Evolutionary conservation across 2,113 vertebrate genomes (phyloP).

Genomic region (Istiophorus platypterus): DNA sequence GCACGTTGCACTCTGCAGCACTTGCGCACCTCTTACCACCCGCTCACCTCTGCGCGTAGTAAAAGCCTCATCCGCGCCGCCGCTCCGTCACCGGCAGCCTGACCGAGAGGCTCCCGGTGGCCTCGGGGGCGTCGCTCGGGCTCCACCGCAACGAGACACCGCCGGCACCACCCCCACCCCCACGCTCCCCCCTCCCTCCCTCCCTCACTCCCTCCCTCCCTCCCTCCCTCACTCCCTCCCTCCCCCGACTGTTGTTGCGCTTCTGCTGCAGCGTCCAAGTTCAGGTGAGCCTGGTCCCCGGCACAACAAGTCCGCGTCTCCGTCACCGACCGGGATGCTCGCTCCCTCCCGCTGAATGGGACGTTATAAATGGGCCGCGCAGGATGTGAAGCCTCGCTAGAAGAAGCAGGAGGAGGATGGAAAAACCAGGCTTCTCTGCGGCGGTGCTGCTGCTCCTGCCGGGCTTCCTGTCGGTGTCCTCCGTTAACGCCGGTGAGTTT

Average conservation of each 20-base stretch:
- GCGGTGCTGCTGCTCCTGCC: slow-evolving; percentile 76
- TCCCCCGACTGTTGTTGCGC: slow-evolving; percentile 47
- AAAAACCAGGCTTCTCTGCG: slow-evolving; percentile 73
- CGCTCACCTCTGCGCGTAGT: slow-evolving; percentile 49
- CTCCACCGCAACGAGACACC: slow-evolving; percentile 25
- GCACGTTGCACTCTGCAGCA: slow-evolving; percentile 76
- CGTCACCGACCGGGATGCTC: slow-evolving; percentile 46
- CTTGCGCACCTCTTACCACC: slow-evolving; percentile 53
- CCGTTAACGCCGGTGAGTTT: slow-evolving; percentile 83
- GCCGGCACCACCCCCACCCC: not conserved
- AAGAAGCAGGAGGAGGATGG: slow-evolving; percentile 86
- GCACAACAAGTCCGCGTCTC: slow-evolving; percentile 66
- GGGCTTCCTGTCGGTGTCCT: slow-evolving; percentile 76
- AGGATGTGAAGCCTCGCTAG: slow-evolving; percentile 81
- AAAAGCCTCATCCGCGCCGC: slow-evolving; percentile 40
- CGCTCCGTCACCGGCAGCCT: slow-evolving; percentile 23
- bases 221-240: not conserved
- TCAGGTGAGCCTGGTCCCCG: slow-evolving; percentile 57
- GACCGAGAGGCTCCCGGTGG: slow-evolving; percentile 18
- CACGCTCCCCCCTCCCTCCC: not conserved
- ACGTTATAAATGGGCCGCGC: slow-evolving; percentile 76
- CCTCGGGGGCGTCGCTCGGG: not conserved
- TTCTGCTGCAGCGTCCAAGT: slow-evolving; percentile 65
- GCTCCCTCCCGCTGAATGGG: slow-evolving; percentile 73
- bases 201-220: not conserved